phyloP scores from a whole-genome alignment of 2,888 invertebrate species.

The Perdita meconis region DNA sequence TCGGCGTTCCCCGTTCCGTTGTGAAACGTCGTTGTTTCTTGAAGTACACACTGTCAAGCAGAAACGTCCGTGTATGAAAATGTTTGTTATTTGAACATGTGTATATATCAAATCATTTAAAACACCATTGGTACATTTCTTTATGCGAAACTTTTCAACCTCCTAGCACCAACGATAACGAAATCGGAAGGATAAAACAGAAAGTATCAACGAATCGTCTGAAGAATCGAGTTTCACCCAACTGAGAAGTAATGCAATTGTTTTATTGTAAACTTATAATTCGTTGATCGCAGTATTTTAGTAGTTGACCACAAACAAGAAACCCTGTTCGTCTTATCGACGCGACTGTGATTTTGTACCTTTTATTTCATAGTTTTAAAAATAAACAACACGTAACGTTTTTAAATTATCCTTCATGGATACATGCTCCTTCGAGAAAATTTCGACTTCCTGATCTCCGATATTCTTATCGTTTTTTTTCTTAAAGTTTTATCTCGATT shows the following conservation, averaged over 20 bases:
- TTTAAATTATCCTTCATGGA: conserved; percentile 56
- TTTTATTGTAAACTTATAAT: not conserved
- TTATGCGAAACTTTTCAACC: not conserved
- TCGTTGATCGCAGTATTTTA: conserved; percentile 46
- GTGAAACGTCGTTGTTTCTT: not conserved
- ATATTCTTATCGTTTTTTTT: too few species aligned
- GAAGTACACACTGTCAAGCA: not conserved
- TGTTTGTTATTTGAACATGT: too few species aligned
- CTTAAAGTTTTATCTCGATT: too few species aligned
- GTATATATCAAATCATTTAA: too few species aligned
- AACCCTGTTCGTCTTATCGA: conserved; percentile 32
- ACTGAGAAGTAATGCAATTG: not conserved
- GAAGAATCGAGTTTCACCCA: not conserved
- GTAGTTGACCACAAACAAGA: conserved; percentile 27
- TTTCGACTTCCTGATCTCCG: not conserved
- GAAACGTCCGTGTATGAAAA: not conserved
- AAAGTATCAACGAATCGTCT: not conserved
- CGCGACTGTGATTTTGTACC: conserved; percentile 74
- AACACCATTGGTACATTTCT: too few species aligned
- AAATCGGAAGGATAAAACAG: not conserved
- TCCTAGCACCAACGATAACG: not conserved
- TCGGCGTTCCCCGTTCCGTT: not conserved
- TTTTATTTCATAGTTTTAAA: conserved; percentile 65
- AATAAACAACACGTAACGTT: conserved; percentile 74
- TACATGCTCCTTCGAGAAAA: not conserved